Conservation (phyloP, 2,888 invertebrate species). For the Leucophenga montana region DNA sequence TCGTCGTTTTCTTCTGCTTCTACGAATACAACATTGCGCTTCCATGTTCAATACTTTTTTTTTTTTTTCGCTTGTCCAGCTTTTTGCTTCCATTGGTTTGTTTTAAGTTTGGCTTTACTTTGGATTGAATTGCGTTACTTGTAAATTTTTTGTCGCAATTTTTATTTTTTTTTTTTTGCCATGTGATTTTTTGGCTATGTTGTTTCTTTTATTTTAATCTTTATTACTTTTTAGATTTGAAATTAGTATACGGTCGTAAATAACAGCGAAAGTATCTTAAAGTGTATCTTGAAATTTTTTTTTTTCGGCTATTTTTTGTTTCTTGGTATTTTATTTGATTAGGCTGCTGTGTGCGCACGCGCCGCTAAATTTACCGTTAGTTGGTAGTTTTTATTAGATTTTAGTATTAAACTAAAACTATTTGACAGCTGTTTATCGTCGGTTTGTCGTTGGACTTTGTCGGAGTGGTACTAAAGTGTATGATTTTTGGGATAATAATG, state of each 20-base stretch:
- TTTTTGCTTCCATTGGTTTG: conserved; percentile 19
- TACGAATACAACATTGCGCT: conserved; percentile 11
- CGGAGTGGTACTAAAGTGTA: too few species aligned
- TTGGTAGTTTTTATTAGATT: conserved; percentile 8
- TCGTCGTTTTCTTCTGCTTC: not conserved
- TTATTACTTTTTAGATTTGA: conserved; percentile 43
- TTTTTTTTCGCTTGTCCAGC: conserved; percentile 20
- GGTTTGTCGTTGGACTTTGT: too few species aligned
- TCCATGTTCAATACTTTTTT: conserved; percentile 38
- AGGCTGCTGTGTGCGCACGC: conserved; percentile 12
- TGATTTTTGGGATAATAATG: too few species aligned
- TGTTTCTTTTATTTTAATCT: conserved; percentile 40
- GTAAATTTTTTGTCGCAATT: conserved; percentile 28
- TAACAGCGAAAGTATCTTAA: conserved; percentile 51
- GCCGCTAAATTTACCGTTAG: conserved; percentile 24
- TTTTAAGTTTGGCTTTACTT: conserved; percentile 21
- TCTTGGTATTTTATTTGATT: conserved; percentile 4
- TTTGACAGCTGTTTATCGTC: too few species aligned
- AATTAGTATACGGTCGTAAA: conserved; percentile 50
- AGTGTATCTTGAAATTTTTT: conserved; percentile 36
- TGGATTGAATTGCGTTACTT: conserved; percentile 32
- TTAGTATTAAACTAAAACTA: not conserved
- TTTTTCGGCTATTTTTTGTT: conserved; percentile 10
- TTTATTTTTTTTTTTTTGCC: conserved; percentile 27
- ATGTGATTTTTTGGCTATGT: conserved; percentile 24